A percentile compares a stretch with the other conserved stretches of the same genome.
Evolutionary conservation across 2,888 invertebrate species (phyloP).

Genomic region (Lasiommata megera): DNA sequence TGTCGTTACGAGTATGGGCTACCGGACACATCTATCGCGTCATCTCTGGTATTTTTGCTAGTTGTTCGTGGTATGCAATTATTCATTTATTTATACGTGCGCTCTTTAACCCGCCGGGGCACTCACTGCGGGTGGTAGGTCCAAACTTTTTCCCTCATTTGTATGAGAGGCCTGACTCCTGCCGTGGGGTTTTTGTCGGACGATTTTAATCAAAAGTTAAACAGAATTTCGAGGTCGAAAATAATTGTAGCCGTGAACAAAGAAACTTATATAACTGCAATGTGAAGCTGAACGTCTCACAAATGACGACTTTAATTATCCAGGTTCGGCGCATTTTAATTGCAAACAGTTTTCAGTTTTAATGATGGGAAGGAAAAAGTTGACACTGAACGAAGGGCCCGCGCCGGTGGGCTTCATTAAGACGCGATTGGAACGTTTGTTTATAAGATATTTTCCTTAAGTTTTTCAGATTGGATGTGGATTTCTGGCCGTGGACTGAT

Average conservation of each 20-base stretch:
- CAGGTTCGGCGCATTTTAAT: slow-evolving; percentile 17
- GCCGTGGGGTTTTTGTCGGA: no score
- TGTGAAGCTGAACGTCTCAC: not conserved
- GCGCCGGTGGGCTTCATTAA: slow-evolving; percentile 18
- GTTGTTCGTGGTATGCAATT: no score
- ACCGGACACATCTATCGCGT: no score
- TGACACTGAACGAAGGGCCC: not conserved
- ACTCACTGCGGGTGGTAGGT: no score
- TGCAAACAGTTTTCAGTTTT: slow-evolving; percentile 22
- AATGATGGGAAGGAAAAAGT: slow-evolving; percentile 24
- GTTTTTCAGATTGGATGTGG: not conserved
- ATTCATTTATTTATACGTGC: no score
- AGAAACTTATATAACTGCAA: not conserved
- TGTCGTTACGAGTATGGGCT: no score
- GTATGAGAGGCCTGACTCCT: no score
- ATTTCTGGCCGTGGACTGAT: not conserved
- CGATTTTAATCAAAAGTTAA: no score
- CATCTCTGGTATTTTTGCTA: no score
- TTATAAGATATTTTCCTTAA: not conserved
- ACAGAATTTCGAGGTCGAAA: no score
- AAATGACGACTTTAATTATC: slow-evolving; percentile 2
- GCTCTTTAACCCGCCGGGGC: no score
- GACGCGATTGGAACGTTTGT: slow-evolving; percentile 6
- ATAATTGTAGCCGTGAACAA: not conserved
- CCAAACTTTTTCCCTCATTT: no score